phyloP scores from a whole-genome alignment of 2,113 vertebrate genomes.

The Actenoides lindsayi region DNA sequence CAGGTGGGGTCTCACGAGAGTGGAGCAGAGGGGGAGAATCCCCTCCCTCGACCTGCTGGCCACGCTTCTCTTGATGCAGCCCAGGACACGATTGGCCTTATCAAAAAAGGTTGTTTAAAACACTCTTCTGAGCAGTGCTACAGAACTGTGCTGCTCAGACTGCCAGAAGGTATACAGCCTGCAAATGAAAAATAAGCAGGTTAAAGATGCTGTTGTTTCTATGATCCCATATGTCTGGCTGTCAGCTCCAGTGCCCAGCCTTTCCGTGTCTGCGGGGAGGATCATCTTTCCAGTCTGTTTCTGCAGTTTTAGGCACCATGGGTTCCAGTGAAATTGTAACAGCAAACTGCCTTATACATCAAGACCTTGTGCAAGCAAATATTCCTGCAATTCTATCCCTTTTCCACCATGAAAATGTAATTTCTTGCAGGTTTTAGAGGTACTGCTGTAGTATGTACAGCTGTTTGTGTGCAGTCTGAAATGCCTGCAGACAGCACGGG shows the following conservation, averaged over 20 bases:
- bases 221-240: accelerated
- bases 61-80: too few species aligned
- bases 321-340: neutral
- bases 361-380: neutral
- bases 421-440: neutral
- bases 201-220: neutral
- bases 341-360: neutral
- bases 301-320: neutral
- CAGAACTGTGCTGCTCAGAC: neutral
- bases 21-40: too few species aligned
- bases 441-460: neutral
- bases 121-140: neutral
- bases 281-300: neutral
- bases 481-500: neutral
- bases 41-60: too few species aligned
- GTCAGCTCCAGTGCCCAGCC: neutral
- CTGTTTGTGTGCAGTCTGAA: neutral
- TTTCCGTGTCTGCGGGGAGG: neutral
- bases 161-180: neutral
- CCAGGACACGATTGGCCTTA: neutral
- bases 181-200: neutral
- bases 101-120: neutral
- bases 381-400: neutral
- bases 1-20: too few species aligned
- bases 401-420: neutral